Evolutionary conservation across 2,888 invertebrate species (phyloP).

Genomic region (Eulithis prunata): DNA sequence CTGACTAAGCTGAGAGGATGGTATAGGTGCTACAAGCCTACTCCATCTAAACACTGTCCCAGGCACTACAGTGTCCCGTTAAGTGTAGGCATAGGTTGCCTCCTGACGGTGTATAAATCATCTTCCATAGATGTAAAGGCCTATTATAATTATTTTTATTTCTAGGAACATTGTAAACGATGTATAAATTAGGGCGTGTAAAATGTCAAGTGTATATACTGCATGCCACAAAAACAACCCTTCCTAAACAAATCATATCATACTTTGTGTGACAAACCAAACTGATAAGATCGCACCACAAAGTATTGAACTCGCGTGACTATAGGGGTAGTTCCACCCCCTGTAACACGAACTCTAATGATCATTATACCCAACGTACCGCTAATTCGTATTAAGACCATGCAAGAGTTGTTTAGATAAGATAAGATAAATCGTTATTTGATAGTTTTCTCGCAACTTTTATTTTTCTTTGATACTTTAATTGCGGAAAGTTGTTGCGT

Average conservation of each 20-base stretch:
- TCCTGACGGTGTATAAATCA: too few relatives aligned
- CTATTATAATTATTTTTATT: too few relatives aligned
- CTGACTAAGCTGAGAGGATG: too few relatives aligned
- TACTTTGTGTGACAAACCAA: conserved; percentile 8
- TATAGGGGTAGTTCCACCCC: conserved; percentile 18
- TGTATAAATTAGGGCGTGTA: too few relatives aligned
- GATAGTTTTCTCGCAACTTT: conserved; percentile 21
- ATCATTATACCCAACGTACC: conserved; percentile 24
- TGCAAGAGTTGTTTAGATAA: conserved; percentile 8
- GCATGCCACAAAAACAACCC: neutral
- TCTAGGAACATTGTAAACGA: too few relatives aligned
- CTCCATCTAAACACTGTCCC: too few relatives aligned
- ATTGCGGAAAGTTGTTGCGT: neutral
- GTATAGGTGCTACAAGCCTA: too few relatives aligned
- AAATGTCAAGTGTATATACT: conserved; percentile 4
- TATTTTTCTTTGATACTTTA: neutral
- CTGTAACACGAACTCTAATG: conserved; percentile 19
- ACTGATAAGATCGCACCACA: conserved; percentile 14
- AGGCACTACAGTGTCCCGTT: too few relatives aligned
- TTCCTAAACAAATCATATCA: conserved; percentile 20
- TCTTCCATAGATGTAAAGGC: too few relatives aligned
- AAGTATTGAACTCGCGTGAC: conserved; percentile 29
- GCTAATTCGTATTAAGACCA: conserved; percentile 27
- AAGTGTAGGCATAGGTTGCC: too few relatives aligned
- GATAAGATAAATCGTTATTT: conserved; percentile 1